Base-by-base conservation (phyloP, 2,113 vertebrate genomes). In the Odocoileus virginianus region DNA sequence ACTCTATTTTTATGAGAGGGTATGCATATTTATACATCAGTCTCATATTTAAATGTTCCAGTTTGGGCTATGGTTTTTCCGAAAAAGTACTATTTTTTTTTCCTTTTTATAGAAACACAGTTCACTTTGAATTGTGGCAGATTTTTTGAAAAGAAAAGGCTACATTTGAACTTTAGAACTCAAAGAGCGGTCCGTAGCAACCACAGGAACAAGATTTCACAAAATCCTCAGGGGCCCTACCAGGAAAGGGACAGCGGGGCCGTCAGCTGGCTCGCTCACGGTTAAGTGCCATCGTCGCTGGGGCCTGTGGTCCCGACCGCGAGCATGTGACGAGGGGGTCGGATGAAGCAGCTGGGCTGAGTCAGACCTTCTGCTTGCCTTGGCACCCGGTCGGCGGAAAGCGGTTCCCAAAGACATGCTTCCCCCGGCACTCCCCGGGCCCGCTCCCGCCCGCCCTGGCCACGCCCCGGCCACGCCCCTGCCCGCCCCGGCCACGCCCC, bases 31-130 rank as follows among this genome's bases (percentile, higher is more conserved):
- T 87, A 71, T 83, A 5, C 33, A 19, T 85, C 50, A 3, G 17
- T 36, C 67, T 93, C 43, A 58, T 43, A 25, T 58, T 89, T 95
- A 61, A 81, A 79, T 74, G 71, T 79, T 94, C 95, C 87, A 30
- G n/a, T 96, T 89, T 61, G 50, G 55, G 79, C 36, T 60, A 54
- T 55, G 76, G 45, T 58, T 84, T 87, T 83, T 43, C 50, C 36
- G 2, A 83, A 52, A 94, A 89, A 87, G 84, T 45, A 45, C 92
- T 79, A 19, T 87, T 92, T 61, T 92, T 60, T 92, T 93, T 93
- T 78, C 23, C 30, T 95, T 97, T 97, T 94, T 71, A 92, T 91
- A 92, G 91, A 96, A 95, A 94, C 58, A 91, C 52, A 91, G n/a
- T 79, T 88, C 76, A 81, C 92, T 98, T 93, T 90, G 71, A 96